Conservation (phyloP, 2,888 invertebrate species). For the Drosophila niveifrons region DNA sequence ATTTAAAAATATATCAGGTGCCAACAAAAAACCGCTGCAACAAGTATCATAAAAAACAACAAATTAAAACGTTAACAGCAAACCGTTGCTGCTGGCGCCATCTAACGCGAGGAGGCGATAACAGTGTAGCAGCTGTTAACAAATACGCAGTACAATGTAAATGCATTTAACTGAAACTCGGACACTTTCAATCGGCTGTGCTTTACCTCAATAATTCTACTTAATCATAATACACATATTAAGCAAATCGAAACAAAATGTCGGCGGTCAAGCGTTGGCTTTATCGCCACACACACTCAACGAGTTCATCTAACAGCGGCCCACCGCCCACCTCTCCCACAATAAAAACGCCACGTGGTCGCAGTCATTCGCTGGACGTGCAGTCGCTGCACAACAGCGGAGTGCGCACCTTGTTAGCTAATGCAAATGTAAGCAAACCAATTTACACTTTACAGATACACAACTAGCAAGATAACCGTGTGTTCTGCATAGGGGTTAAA, state of each 20-base stretch:
- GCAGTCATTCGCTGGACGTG: slow-evolving; percentile 85
- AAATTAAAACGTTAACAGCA: slow-evolving; percentile 9
- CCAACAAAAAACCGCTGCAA: background rate
- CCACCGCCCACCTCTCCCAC: slow-evolving; percentile 70
- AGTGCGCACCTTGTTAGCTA: slow-evolving; percentile 82
- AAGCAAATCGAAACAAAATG: slow-evolving; percentile 60
- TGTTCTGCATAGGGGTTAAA: slow-evolving; percentile 11
- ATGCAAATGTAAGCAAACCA: slow-evolving; percentile 75
- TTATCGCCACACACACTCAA: slow-evolving; percentile 80
- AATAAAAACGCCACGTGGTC: slow-evolving; percentile 80
- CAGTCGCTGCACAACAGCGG: slow-evolving; percentile 84
- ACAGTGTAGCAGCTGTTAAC: slow-evolving; percentile 33
- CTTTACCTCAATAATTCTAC: slow-evolving; percentile 25
- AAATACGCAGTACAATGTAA: slow-evolving; percentile 44
- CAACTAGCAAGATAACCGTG: no score
- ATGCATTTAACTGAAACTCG: slow-evolving; percentile 23
- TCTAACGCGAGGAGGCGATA: slow-evolving; percentile 32
- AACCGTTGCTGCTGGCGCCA: slow-evolving; percentile 48
- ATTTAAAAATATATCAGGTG: slow-evolving; percentile 31
- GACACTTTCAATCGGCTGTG: slow-evolving; percentile 49
- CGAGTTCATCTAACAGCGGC: slow-evolving; percentile 61
- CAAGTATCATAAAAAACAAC: slow-evolving; percentile 9
- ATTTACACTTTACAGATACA: background rate
- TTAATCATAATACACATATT: slow-evolving; percentile 19
- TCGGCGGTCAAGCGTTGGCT: slow-evolving; percentile 85